Conservation (phyloP, 2,888 invertebrate genomes). For the Altica lythri region DNA sequence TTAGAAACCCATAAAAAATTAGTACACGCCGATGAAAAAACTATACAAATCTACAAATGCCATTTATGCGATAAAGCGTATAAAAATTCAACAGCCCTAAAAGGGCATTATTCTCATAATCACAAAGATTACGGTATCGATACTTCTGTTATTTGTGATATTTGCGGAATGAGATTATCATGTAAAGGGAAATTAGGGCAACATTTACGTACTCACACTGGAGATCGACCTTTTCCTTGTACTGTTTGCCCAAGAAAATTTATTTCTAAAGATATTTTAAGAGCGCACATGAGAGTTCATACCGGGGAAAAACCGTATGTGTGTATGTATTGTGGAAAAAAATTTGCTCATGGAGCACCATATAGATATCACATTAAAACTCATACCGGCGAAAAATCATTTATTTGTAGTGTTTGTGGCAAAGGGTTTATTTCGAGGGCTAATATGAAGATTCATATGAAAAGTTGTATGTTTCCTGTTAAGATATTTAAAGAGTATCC, state of each 20-base stretch:
- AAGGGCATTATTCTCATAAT: slow-evolving; percentile 31
- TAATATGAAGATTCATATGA: slow-evolving; percentile 43
- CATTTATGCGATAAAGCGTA: slow-evolving; percentile 32
- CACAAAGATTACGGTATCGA: slow-evolving; percentile 34
- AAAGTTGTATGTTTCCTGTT: slow-evolving; percentile 42
- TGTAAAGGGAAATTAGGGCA: slow-evolving; percentile 51
- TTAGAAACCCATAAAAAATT: slow-evolving; percentile 32
- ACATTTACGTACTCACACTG: slow-evolving; percentile 60
- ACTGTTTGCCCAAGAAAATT: slow-evolving; percentile 54
- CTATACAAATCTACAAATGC: slow-evolving; percentile 27
- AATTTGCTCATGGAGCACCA: slow-evolving; percentile 61
- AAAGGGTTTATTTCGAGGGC: slow-evolving; percentile 37
- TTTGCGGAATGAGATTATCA: slow-evolving; percentile 43
- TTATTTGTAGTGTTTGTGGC: slow-evolving; percentile 49
- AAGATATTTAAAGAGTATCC: slow-evolving; percentile 21
- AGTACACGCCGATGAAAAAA: slow-evolving; percentile 28
- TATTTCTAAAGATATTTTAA: slow-evolving; percentile 61
- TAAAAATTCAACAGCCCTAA: slow-evolving; percentile 31
- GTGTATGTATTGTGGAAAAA: slow-evolving; percentile 46
- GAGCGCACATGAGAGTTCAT: slow-evolving; percentile 47
- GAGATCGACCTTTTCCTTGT: slow-evolving; percentile 56
- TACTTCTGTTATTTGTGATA: slow-evolving; percentile 31
- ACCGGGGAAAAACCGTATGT: slow-evolving; percentile 47
- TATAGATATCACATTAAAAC: slow-evolving; percentile 65
- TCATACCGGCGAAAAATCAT: slow-evolving; percentile 64